Evolutionary conservation across 2,113 vertebrate species (phyloP).

Genomic region (Sinocyclocheilus maitianheensis): DNA sequence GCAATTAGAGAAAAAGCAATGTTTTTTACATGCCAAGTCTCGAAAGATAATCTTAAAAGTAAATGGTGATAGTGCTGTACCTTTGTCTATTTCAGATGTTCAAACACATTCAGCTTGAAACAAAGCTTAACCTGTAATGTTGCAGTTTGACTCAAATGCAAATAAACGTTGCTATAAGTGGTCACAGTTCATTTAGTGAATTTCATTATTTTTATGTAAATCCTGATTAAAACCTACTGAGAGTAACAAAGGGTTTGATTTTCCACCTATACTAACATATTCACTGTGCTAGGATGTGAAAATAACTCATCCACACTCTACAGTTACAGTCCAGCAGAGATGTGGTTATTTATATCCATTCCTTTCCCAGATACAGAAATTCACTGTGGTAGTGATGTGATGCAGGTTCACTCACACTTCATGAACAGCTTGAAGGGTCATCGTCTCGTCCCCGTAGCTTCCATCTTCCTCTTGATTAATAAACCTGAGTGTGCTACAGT

Average conservation of each 20-base stretch:
- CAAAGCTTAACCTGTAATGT: too few relatives aligned
- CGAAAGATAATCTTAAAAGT: not conserved
- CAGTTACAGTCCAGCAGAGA: conserved; percentile 13
- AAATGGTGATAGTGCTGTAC: not conserved
- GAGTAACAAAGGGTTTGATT: not conserved
- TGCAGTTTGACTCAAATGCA: too few relatives aligned
- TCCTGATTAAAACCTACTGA: not conserved
- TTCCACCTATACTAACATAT: not conserved
- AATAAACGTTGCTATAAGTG: not conserved
- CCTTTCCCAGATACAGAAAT: not conserved
- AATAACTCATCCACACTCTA: not conserved
- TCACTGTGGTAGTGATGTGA: conserved; percentile 4
- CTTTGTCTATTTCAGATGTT: not conserved
- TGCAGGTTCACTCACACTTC: conserved; percentile 2
- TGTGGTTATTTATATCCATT: conserved; percentile 8
- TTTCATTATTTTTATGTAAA: not conserved
- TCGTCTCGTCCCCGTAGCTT: not conserved
- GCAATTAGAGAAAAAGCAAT: not conserved
- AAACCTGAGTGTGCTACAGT: conserved; percentile 22
- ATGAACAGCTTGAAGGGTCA: conserved; percentile 34
- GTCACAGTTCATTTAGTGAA: not conserved
- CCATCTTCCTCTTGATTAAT: conserved; percentile 28
- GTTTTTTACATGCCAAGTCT: too few relatives aligned
- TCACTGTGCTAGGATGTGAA: not conserved
- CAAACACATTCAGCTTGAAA: not conserved